These are phyloP conservation scores for Decapterus maruadsi DNA, from an alignment of 2,797 vertebrate species.

Conservation along the genomic window DNA sequence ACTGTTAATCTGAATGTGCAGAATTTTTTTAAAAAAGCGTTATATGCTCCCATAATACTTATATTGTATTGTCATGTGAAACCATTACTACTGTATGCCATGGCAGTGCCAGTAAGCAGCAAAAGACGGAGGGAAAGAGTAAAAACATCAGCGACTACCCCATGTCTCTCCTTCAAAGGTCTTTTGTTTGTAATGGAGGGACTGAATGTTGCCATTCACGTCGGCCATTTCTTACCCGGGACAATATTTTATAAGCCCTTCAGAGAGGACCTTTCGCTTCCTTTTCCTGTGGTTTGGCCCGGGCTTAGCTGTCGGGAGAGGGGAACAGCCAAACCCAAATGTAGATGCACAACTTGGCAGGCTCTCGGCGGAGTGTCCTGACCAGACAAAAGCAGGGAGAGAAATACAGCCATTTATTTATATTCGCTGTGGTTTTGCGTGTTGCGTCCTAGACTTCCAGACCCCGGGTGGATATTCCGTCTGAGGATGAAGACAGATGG, in stretches of 20 bases:
- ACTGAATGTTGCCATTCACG: slow-evolving; percentile 80
- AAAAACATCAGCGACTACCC: slow-evolving; percentile 59
- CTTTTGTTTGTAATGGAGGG: slow-evolving; percentile 77
- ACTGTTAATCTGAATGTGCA: slow-evolving; percentile 1
- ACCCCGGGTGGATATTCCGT: slow-evolving; percentile 84
- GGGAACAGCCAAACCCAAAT: slow-evolving; percentile 88
- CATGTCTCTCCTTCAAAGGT: slow-evolving; percentile 71
- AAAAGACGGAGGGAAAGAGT: slow-evolving; percentile 56
- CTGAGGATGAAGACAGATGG: slow-evolving; percentile 82
- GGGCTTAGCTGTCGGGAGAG: slow-evolving; percentile 76
- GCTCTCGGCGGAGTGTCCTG: slow-evolving; percentile 76
- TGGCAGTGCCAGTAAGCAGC: slow-evolving; percentile 45
- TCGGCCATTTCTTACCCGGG: slow-evolving; percentile 80
- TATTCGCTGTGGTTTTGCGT: slow-evolving; percentile 86
- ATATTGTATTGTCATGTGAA: slow-evolving; percentile 49
- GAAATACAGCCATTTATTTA: slow-evolving; percentile 86
- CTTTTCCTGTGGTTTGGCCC: slow-evolving; percentile 88
- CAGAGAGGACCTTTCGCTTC: slow-evolving; percentile 83
- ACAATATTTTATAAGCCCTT: slow-evolving; percentile 85
- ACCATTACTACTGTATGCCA: slow-evolving; percentile 9
- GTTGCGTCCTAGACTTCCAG: slow-evolving; percentile 86
- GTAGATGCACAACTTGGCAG: slow-evolving; percentile 86
- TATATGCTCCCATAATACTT: slow-evolving; percentile 9
- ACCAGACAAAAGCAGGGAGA: slow-evolving; percentile 85
- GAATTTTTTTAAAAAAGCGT: slow-evolving; percentile 2